These are phyloP conservation scores for Falco naumanni DNA, from an alignment of 2,797 vertebrate species.

Conservation along the genomic window DNA sequence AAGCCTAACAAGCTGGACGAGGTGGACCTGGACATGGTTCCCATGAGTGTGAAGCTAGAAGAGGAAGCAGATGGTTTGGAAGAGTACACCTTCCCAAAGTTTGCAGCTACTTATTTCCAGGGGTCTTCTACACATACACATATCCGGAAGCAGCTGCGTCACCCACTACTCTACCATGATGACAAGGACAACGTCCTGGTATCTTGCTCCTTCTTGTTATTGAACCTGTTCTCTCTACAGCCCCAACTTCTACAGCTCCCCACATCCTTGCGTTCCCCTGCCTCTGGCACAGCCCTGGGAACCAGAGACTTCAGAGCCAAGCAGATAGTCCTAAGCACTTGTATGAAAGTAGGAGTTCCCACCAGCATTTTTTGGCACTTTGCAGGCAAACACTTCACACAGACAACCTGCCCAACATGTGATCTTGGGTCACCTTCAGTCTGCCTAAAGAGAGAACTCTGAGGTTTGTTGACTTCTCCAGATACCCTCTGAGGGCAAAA, in stretches of 20 bases:
- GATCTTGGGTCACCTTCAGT: not conserved
- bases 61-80: slow-evolving; percentile 83
- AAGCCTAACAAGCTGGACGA: slow-evolving; percentile 78
- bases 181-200: slow-evolving; percentile 88
- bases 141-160: slow-evolving; percentile 82
- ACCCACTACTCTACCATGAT: slow-evolving; percentile 92
- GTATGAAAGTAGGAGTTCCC: not conserved
- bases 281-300: not conserved
- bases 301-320: not conserved
- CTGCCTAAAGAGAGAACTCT: not conserved
- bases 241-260: not conserved
- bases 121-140: slow-evolving; percentile 85
- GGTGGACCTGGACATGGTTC: slow-evolving; percentile 88
- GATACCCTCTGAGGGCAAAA: not conserved
- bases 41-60: slow-evolving; percentile 76
- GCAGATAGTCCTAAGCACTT: not conserved
- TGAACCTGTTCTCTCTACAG: not conserved
- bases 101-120: slow-evolving; percentile 94
- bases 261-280: not conserved
- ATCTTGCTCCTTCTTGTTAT: slow-evolving; percentile 21
- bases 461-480: not conserved
- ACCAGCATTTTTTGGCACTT: not conserved
- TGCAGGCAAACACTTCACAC: not conserved
- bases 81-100: slow-evolving; percentile 92
- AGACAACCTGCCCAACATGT: not conserved